These are phyloP conservation scores for Stratiomys singularior DNA, from an alignment of 2,888 invertebrate species.

Conservation along the genomic window DNA sequence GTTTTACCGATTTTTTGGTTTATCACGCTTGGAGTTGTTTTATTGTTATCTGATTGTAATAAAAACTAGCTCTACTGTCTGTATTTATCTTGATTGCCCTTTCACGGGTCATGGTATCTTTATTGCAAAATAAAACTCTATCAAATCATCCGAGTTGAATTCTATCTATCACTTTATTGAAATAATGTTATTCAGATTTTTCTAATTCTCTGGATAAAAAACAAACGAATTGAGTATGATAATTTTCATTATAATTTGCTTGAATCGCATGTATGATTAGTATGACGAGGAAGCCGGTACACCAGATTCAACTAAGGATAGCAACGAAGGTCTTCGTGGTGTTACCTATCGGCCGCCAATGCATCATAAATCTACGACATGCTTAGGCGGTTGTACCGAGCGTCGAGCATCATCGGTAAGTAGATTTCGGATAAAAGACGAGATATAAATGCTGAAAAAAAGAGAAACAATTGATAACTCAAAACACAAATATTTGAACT, in stretches of 20 bases:
- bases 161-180: slow-evolving; percentile 9
- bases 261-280: slow-evolving; percentile 56
- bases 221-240: slow-evolving; percentile 45
- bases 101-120: too few species aligned
- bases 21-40: too few species aligned
- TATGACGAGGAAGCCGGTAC: slow-evolving; percentile 66
- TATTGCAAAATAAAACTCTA: too few species aligned
- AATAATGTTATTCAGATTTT: slow-evolving; percentile 5
- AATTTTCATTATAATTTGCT: slow-evolving; percentile 52
- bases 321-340: slow-evolving; percentile 66
- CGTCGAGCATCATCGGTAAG: slow-evolving; percentile 82
- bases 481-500: neutral
- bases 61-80: too few species aligned
- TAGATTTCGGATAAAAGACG: slow-evolving; percentile 55
- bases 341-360: slow-evolving; percentile 73
- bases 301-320: slow-evolving; percentile 69
- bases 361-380: slow-evolving; percentile 71
- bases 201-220: slow-evolving; percentile 16
- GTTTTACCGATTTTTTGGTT: too few species aligned
- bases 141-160: neutral
- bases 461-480: neutral
- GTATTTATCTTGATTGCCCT: too few species aligned
- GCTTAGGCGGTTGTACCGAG: slow-evolving; percentile 78
- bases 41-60: too few species aligned
- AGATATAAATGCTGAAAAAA: neutral